Conservation (phyloP, 2,797 vertebrate species). For the Channa striata region DNA sequence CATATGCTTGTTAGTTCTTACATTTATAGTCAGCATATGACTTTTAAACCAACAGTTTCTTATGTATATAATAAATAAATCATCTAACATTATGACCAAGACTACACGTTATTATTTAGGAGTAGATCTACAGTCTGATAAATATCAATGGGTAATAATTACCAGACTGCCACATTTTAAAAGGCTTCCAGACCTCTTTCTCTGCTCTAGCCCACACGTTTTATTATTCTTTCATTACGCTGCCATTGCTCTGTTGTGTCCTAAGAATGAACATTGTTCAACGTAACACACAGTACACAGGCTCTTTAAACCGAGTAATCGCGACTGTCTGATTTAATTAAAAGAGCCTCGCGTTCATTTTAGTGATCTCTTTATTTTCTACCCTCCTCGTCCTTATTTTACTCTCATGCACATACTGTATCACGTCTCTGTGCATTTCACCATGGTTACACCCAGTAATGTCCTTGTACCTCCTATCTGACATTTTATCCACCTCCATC, state of each 20-base stretch:
- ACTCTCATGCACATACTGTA: constrained; percentile 36
- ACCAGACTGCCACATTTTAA: constrained; percentile 7
- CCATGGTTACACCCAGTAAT: constrained; percentile 68
- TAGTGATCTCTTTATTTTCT: constrained; percentile 40
- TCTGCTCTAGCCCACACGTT: constrained; percentile 4
- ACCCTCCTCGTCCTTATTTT: constrained; percentile 31
- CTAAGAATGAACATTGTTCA: constrained; percentile 28
- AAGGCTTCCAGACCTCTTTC: constrained; percentile 13
- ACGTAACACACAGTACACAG: constrained; percentile 13
- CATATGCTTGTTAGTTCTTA: background rate
- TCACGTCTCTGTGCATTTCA: constrained; percentile 42
- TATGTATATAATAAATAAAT: no score
- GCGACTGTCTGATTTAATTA: constrained; percentile 59
- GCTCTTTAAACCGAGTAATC: constrained; percentile 52
- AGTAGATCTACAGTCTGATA: background rate
- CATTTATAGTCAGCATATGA: background rate
- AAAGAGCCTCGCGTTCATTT: constrained; percentile 41
- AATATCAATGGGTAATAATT: constrained; percentile 18
- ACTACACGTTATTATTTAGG: background rate
- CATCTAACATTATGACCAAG: background rate
- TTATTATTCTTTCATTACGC: constrained; percentile 25
- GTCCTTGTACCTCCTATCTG: constrained; percentile 71
- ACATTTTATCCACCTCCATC: constrained; percentile 76
- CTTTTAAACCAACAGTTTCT: background rate
- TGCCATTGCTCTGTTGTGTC: constrained; percentile 20